Base-by-base conservation (phyloP, 2,888 invertebrate species). In the Nomada ruficornis region DNA sequence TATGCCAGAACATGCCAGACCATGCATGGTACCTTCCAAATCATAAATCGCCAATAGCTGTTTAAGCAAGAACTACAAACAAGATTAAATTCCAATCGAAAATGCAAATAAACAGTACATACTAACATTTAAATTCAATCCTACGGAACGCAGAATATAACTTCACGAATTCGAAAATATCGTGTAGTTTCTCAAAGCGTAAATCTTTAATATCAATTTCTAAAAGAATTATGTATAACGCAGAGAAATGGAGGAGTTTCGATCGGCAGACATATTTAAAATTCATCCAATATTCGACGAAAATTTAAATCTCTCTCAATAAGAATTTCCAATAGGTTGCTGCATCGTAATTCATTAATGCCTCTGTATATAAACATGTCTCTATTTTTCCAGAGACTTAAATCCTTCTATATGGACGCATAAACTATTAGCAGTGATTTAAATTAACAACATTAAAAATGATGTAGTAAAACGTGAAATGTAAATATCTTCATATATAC, bases 41-140 rank as follows among this genome's bases (percentile, higher is more conserved):
- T n/a, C 50, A 29, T 65, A 52, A 64, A 64, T 64, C 9, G 23
- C 23, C 18, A 9, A 63, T 23, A 26, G 18, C 15, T 23, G n/a
- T 63, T 23, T 23, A 26, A 54, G 2, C 20, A 67, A n/a, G n/a
- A 67, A 67, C 29, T 36, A 54, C 7, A 67, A 36, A 65, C 64
- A 18, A 54, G 54, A 7, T 36, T 11, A 52, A 29, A 67, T 52
- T 67, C 50, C 64, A 29, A 50, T 29, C 52, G 36, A 54, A 47
- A 59, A 20, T 1, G 11, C 3, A 63, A 71, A 63, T 26, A 62
- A 54, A 15, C 52, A 18, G 0, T 2, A 26, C 26, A 2, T 26
- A 23, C 47, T 15, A 50, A 36, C 18, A 10, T 3, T 18, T 10
- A 3, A 42, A 18, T 23, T 23, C 23, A 36, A 52, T 15, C 50